These are phyloP conservation scores for Zhengitettix transpicula DNA, from an alignment of 2,888 invertebrate species.

Conservation along the genomic window DNA sequence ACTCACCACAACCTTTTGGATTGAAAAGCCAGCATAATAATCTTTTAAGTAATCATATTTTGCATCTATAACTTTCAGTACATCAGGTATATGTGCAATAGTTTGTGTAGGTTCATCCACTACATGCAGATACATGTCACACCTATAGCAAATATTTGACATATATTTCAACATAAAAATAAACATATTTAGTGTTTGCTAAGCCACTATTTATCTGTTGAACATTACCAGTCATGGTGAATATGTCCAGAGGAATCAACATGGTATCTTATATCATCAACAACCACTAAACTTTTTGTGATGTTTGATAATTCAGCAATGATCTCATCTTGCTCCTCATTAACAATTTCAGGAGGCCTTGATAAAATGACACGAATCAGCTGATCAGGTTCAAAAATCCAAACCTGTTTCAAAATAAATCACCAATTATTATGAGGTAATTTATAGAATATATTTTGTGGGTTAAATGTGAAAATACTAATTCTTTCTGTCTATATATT, in stretches of 20 bases:
- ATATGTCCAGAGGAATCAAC: conserved; percentile 42
- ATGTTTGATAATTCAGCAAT: conserved; percentile 56
- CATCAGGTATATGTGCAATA: conserved; percentile 57
- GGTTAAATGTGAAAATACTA: too few species aligned
- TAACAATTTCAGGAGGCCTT: conserved; percentile 59
- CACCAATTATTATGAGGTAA: neutral
- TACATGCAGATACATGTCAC: conserved; percentile 71
- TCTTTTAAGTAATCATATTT: conserved; percentile 74
- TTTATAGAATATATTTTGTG: too few species aligned
- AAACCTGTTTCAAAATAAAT: conserved; percentile 40
- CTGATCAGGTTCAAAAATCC: conserved; percentile 76
- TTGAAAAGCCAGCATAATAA: conserved; percentile 55
- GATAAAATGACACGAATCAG: conserved; percentile 72
- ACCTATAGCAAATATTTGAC: conserved; percentile 33
- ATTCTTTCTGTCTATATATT: too few species aligned
- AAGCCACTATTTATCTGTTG: too few species aligned
- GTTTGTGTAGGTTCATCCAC: conserved; percentile 57
- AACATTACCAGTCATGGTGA: conserved; percentile 46
- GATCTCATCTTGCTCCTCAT: conserved; percentile 51
- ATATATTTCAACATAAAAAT: too few species aligned
- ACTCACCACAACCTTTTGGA: conserved; percentile 48
- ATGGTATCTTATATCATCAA: conserved; percentile 62
- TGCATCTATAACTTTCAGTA: conserved; percentile 60
- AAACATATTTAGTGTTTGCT: too few species aligned
- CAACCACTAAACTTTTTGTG: conserved; percentile 59